Evolutionary conservation across 2,113 vertebrate genomes (phyloP), one percentile per base, ranked within the genome.

Genomic region (Tyto alba): DNA sequence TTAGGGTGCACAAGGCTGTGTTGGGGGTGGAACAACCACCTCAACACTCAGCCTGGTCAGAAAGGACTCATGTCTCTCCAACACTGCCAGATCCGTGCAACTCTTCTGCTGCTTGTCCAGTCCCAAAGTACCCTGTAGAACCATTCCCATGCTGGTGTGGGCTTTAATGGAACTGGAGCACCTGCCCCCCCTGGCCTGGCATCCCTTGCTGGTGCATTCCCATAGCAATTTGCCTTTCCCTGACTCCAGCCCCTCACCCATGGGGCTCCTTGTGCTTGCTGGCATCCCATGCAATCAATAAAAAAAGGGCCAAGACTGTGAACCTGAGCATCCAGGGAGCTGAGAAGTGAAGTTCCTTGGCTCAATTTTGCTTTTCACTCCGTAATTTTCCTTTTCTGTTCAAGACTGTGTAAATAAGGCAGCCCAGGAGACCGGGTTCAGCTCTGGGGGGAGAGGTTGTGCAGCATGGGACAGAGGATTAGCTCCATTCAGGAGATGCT

Each of bases 401-500:
- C 27, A 17, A 13, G 38, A 2, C 29, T 5, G 12, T 8, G 40
- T 32, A 60, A 52, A n/a, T 6, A 13, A 4, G 11, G 71, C 52
- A 55, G 19, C 29, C 5, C 72, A 30, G 67, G 56, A 82, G 74
- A 17, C 3, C 0, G 1, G 3, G 23, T 38, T 13, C 56, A 90
- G 32, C 41, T 62, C 71, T 12, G 5, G 2, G 14, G 40, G 45
- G 22, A 68, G 18, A 55, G 7, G 13, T 18, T 1, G 2, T 8
- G 18, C 34, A 40, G 95, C 8, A 5, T 4, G 12, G 62, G 67
- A 11, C 7, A 12, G 32, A n/a, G 56, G 23, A 22, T 59, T 16
- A 16, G 14, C 27, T 88, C 52, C 0, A 0, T 1, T 1, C 3
- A 9, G 73, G 40, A 71, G 32, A 16, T 57, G 52, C 43, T 0